A percentile compares a stretch with the other conserved stretches of the same genome.
These are phyloP conservation scores for Neopelma chrysocephalum DNA, from an alignment of 2,797 vertebrate genomes.

Conservation along the genomic window DNA sequence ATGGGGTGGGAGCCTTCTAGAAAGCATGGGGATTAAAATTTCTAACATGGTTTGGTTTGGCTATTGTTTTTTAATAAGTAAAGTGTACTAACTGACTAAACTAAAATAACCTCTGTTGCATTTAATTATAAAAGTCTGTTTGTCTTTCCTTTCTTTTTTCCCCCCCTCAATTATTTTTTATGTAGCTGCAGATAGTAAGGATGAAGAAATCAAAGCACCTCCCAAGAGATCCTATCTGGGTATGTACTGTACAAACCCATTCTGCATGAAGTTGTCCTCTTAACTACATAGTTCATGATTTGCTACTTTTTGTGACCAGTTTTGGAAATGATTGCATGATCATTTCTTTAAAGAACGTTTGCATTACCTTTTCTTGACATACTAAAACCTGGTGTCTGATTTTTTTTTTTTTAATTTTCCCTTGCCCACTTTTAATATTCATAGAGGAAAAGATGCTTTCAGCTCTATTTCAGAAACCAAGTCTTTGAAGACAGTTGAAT, in stretches of 20 bases:
- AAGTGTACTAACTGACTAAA: conserved; percentile 51
- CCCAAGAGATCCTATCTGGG: conserved; percentile 93
- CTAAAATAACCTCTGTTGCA: conserved; percentile 15
- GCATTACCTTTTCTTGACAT: not conserved
- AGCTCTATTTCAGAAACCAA: not conserved
- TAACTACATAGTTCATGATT: not conserved
- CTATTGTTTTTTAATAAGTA: not conserved
- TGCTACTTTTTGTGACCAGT: not conserved
- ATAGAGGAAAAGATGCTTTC: conserved; percentile 55
- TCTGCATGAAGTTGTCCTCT: conserved; percentile 53
- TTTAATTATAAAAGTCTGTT: conserved; percentile 73
- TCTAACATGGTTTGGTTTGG: conserved; percentile 23
- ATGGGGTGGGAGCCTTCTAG: not conserved
- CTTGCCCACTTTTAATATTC: not conserved
- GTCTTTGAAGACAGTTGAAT: not conserved
- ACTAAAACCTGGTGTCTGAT: not conserved
- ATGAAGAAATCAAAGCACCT: conserved; percentile 92
- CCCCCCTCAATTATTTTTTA: conserved; percentile 28
- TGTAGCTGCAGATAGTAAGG: conserved; percentile 94
- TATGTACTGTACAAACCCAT: conserved; percentile 83
- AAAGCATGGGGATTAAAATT: conserved; percentile 12
- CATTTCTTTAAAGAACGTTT: not conserved
- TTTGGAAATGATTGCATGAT: conserved; percentile 38
- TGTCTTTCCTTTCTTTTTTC: conserved; percentile 57
- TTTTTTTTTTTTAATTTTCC: not conserved